Percentiles rank a stretch among this genome's conserved stretches.
Conservation (phyloP, 2,888 invertebrate species). For the Limulus polyphemus region DNA sequence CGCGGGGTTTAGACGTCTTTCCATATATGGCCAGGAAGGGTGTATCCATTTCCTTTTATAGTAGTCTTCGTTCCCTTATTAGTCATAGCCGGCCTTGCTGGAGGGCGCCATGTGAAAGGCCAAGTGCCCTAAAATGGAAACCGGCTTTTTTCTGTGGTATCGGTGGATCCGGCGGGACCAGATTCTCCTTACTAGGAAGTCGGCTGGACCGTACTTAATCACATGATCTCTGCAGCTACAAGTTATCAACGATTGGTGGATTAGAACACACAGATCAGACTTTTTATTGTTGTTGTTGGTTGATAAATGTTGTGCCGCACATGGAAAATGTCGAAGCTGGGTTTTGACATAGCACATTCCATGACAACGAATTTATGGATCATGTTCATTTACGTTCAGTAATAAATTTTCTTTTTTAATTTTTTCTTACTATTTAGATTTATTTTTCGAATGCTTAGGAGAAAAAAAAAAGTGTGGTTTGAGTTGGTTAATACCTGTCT, state of each 20-base stretch:
- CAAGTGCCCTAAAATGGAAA: slow-evolving; percentile 2
- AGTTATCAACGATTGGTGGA: not conserved
- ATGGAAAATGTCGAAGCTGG: slow-evolving; percentile 4
- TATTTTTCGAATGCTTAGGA: too few species aligned
- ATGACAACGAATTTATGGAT: too few species aligned
- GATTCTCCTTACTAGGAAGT: not conserved
- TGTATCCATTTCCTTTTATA: not conserved
- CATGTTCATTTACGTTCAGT: too few species aligned
- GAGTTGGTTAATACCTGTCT: too few species aligned
- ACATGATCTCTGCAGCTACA: not conserved
- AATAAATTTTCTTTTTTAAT: too few species aligned
- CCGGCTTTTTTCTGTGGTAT: not conserved
- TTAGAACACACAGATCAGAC: too few species aligned
- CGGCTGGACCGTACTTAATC: not conserved
- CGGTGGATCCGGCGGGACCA: not conserved
- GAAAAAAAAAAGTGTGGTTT: too few species aligned
- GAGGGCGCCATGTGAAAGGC: not conserved
- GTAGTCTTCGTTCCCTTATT: not conserved
- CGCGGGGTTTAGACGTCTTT: not conserved
- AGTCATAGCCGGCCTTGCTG: slow-evolving; percentile 1
- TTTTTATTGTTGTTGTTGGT: too few species aligned
- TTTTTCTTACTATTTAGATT: too few species aligned
- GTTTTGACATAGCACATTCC: not conserved
- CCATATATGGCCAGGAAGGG: not conserved
- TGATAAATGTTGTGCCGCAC: not conserved